Evolutionary conservation across 2,113 vertebrate species (phyloP).

Genomic region (Cathartes aura): DNA sequence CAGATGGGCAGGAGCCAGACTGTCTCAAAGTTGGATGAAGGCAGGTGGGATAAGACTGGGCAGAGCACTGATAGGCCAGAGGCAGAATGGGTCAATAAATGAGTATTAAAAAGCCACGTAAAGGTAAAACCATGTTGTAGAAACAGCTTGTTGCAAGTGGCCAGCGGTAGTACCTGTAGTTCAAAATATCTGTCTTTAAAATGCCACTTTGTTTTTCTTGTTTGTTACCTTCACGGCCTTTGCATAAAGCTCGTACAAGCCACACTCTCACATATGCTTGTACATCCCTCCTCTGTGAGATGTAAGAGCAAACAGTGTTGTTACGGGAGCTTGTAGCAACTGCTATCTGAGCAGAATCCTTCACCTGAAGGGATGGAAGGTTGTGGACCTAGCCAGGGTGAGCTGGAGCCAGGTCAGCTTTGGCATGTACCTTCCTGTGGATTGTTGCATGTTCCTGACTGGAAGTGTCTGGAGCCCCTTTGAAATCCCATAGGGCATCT

Average conservation of each 20-base stretch:
- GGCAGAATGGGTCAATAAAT: background rate
- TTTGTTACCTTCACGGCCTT: background rate
- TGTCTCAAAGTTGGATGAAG: background rate
- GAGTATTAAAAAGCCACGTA: background rate
- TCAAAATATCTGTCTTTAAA: background rate
- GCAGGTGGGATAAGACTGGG: background rate
- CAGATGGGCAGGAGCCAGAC: background rate
- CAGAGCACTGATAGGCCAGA: background rate
- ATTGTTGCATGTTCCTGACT: rapidly evolving
- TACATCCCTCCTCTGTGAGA: background rate
- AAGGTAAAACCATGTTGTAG: background rate
- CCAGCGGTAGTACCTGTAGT: background rate
- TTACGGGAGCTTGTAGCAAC: background rate
- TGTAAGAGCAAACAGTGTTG: background rate
- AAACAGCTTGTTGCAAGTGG: background rate
- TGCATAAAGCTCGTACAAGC: background rate
- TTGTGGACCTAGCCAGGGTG: background rate
- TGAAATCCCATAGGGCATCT: background rate
- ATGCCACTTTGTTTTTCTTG: rapidly evolving
- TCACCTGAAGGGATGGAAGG: background rate
- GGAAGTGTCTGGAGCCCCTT: background rate
- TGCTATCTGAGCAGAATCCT: background rate
- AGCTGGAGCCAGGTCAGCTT: background rate
- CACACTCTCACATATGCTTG: rapidly evolving
- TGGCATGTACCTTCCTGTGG: background rate